Evolutionary conservation across 2,113 vertebrate genomes (phyloP), one percentile per base, ranked within the genome.

Genomic region (Casuarius casuarius): DNA sequence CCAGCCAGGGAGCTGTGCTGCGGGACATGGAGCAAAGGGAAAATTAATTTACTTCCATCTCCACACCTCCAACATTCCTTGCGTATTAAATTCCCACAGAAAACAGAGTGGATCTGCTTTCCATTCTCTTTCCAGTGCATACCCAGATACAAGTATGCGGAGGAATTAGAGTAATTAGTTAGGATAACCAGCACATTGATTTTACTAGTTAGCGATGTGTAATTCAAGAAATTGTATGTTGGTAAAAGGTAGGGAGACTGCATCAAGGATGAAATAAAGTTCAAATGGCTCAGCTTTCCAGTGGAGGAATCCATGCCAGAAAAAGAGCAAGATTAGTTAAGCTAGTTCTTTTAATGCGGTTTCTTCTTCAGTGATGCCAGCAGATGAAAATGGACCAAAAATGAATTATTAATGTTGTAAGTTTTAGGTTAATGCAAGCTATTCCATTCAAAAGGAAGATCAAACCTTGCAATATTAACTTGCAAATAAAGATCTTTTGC

Each of bases 381-480:
- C 7, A 15, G 65, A 66, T 92, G 35, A 85, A 92, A 95, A 94
- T 80, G 75, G 19, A 85, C 87, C 65, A 83, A 75, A 86, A 89
- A 62, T 51, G 22, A 90, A 89, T 94, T 94, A 87, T 93, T 94
- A 61, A 88, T 91, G 26, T 40, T 94, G 76, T 95, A 91, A 96
- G 72, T 68, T 78, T 33, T 62, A 76, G 82, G 92, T 95, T 97
- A 96, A 96, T 71, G 52, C 68, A 93, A 92, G 94, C 40, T 91
- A 46, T 61, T 91, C 90, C 72, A 74, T 91, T 74, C 72, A 91
- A 95, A 95, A 89, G 85, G 72, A 94, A 97, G 74, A 89, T 88
- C 73, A 96, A 96, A 95, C 79, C 91, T 97, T 95, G 96, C 95
- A 94, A 91, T 94, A 97, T 95, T 93, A 89, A 91, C 73, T 96